These are phyloP conservation scores for Microplitis manilae DNA, from an alignment of 2,888 invertebrate genomes.

Conservation along the genomic window DNA sequence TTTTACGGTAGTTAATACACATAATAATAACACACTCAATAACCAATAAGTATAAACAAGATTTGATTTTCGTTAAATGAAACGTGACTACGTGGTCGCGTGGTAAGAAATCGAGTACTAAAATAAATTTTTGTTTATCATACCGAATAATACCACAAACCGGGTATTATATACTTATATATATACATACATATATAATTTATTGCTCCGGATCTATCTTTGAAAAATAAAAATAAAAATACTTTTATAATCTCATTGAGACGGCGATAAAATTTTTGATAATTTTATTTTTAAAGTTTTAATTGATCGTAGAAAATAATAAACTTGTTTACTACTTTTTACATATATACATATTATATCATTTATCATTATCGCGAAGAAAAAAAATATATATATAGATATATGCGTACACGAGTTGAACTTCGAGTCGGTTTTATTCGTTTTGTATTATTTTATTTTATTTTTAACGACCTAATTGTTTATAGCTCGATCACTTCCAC, in stretches of 20 bases:
- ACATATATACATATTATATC: not conserved
- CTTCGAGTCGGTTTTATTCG: not conserved
- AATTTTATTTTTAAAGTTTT: conserved; percentile 16
- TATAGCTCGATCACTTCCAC: conserved; percentile 29
- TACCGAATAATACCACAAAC: conserved; percentile 2
- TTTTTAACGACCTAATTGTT: conserved; percentile 33
- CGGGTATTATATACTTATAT: not conserved
- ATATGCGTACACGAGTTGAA: conserved; percentile 1
- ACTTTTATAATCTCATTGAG: conserved; percentile 8
- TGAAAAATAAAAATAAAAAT: not conserved
- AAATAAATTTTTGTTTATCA: conserved; percentile 54
- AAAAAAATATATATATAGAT: not conserved
- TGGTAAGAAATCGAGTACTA: conserved; percentile 47
- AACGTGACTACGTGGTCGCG: conserved; percentile 51
- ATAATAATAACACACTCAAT: conserved; percentile 12
- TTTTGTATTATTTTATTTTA: not conserved
- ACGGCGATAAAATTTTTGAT: too few species aligned
- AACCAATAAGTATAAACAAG: conserved; percentile 50
- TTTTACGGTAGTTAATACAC: conserved; percentile 40
- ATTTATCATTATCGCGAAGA: not conserved
- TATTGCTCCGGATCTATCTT: conserved; percentile 43
- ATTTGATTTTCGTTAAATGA: conserved; percentile 53
- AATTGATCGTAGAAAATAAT: not conserved
- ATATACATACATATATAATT: conserved; percentile 24
- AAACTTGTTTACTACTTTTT: too few species aligned